phyloP scores from a whole-genome alignment of 2,797 vertebrate species.

The Sparidentex hasta region DNA sequence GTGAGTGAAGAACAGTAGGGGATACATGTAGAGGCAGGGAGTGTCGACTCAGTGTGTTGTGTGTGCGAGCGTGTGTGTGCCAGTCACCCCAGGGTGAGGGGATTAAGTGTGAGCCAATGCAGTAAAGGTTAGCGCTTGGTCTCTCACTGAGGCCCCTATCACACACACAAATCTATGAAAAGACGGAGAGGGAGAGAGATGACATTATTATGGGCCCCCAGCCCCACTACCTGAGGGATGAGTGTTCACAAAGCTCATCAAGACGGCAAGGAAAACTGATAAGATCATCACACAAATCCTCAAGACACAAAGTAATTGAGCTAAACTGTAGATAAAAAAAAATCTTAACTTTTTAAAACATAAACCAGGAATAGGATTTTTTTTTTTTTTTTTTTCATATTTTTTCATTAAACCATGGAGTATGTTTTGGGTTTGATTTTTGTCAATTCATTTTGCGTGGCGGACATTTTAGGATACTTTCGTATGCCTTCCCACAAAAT shows the following conservation, averaged over 20 bases:
- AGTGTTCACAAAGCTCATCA: conserved; percentile 70
- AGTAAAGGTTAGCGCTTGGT: conserved; percentile 82
- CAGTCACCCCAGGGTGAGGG: conserved; percentile 76
- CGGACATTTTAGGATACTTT: conserved; percentile 75
- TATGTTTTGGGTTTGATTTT: conserved; percentile 7
- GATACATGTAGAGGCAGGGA: conserved; percentile 2
- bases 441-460: conserved; percentile 34
- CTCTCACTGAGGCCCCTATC: conserved; percentile 79
- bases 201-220: conserved; percentile 68
- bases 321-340: conserved; percentile 27
- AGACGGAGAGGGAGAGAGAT: conserved; percentile 46
- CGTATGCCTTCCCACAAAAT: conserved; percentile 69
- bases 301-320: conserved; percentile 39
- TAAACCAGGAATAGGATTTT: neutral
- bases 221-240: conserved; percentile 56
- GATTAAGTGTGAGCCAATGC: conserved; percentile 83
- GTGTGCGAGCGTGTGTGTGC: conserved; percentile 39
- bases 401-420: neutral
- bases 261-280: conserved; percentile 60
- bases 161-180: conserved; percentile 70
- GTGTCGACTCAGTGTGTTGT: conserved; percentile 15
- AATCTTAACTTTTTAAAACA: conserved; percentile 25
- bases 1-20: conserved; percentile 19
- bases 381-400: neutral
- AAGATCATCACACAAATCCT: conserved; percentile 55